Evolutionary conservation across 2,888 invertebrate species (phyloP), one percentile per base, ranked within the genome.

Genomic region (Sycophila texana): DNA sequence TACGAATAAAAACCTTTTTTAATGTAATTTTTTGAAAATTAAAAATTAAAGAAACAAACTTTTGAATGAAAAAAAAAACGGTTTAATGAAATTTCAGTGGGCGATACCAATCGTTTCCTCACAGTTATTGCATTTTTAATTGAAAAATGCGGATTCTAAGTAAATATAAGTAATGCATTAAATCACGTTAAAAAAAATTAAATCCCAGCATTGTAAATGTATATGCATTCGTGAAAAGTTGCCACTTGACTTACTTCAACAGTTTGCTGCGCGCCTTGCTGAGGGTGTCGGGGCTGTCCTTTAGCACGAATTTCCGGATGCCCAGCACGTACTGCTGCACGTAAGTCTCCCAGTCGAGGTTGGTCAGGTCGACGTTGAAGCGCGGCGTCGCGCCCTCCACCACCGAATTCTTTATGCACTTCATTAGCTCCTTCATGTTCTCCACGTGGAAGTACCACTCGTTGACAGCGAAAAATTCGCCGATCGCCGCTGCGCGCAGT

Each of bases 401-500:
- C 4, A 82, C 81, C 92, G 91, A 20, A 0, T 86, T 86, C 39
- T 90, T 90, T 0, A 93, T 92, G 61, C 93, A 93, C 13, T 91
- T 89, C 55, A 91, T 91, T 10, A 96, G 91, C 16, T 93, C 92
- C 2, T 91, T 90, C 78, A 95, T 92, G 83, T 95, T 95, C 0
- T 92, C 89, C 1, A 93, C 92, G 16, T 94, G 92, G 85, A 97
- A 97, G 72, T 93, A 92, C 97, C 97, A 98, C 84, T 97, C 95
- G 88, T 95, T 93, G 30, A 95, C 93, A 0, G 97, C 95, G 88
- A 98, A 98, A 88, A 96, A 98, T 87, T 95, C 95, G 0, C 97
- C 95, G 0, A 95, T 94, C 20, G 94, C 92, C 0, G 96, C 94
- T 0, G 96, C 95, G 86, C 94, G 93, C 85, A 96, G 94, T 88